phyloP scores from a whole-genome alignment of 2,888 invertebrate species.

The Cordilura impudica region DNA sequence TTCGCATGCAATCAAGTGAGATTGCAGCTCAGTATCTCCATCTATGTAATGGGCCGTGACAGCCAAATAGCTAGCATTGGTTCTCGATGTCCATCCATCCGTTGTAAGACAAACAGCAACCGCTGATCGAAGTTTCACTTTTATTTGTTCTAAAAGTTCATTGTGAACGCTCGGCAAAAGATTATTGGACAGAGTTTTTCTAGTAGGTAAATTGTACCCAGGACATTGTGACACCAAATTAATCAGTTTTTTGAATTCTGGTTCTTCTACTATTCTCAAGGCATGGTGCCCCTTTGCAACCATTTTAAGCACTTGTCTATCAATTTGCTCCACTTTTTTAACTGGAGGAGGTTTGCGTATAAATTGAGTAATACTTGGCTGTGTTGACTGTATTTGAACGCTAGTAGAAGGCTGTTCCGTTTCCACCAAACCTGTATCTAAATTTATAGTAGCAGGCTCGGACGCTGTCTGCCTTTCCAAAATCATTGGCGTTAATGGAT shows the following conservation, averaged over 20 bases:
- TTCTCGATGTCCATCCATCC: no score
- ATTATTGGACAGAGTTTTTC: neutral
- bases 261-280: constrained; percentile 13
- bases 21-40: neutral
- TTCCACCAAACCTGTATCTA: no score
- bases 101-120: constrained; percentile 4
- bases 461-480: no score
- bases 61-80: no score
- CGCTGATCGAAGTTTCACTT: neutral
- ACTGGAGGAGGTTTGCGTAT: neutral
- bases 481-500: no score
- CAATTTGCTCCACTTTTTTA: neutral
- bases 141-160: neutral
- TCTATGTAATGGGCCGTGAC: neutral
- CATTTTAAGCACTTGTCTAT: constrained; percentile 18
- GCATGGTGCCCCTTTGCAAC: constrained; percentile 15
- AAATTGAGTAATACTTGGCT: neutral
- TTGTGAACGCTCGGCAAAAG: no score
- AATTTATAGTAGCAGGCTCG: no score
- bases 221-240: neutral
- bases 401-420: no score
- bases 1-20: constrained; percentile 21
- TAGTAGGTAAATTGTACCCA: constrained; percentile 1
- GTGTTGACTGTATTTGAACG: neutral
- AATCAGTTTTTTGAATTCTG: constrained; percentile 1